Conservation (phyloP, 35 echinoderm and acorn worm species). For the Heliocidaris tuberculata region DNA sequence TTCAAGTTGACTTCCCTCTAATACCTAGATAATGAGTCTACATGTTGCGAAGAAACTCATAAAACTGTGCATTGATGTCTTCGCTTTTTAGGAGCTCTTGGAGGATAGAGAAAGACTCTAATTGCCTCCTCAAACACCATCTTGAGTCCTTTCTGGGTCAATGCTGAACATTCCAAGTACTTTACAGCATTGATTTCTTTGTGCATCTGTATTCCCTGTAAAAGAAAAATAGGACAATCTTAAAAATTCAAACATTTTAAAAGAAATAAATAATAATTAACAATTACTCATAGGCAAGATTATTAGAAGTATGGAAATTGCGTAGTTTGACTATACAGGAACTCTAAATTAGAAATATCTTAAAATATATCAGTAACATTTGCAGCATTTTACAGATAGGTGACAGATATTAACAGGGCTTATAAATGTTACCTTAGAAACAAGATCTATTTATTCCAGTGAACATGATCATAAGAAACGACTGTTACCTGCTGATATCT, state of each 20-base stretch:
- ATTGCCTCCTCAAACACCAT: conserved; percentile 99
- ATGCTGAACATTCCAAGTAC: conserved; percentile 92
- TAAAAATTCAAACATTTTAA: conserved; percentile 13
- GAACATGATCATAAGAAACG: neutral
- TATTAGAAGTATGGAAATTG: too few relatives aligned
- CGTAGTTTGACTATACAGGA: too few relatives aligned
- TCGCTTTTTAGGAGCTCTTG: conserved; percentile 53
- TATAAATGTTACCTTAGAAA: too few relatives aligned
- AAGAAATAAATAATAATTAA: neutral
- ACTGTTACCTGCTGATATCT: conserved; percentile 71
- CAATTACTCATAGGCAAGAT: neutral
- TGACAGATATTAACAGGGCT: too few relatives aligned
- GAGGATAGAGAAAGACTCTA: conserved; percentile 88
- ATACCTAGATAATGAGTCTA: neutral
- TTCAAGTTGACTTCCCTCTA: neutral
- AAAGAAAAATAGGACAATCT: neutral
- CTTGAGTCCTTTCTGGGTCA: conserved; percentile 99
- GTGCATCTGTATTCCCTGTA: conserved; percentile 93
- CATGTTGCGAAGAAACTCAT: conserved; percentile 4
- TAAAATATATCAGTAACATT: too few relatives aligned
- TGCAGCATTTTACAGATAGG: too few relatives aligned
- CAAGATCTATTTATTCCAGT: too few relatives aligned
- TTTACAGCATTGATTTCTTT: conserved; percentile 91
- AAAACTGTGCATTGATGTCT: conserved; percentile 28
- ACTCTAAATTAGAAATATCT: too few relatives aligned